These are phyloP conservation scores for Cottus gobio DNA, from an alignment of 2,113 vertebrate species.

Conservation along the genomic window DNA sequence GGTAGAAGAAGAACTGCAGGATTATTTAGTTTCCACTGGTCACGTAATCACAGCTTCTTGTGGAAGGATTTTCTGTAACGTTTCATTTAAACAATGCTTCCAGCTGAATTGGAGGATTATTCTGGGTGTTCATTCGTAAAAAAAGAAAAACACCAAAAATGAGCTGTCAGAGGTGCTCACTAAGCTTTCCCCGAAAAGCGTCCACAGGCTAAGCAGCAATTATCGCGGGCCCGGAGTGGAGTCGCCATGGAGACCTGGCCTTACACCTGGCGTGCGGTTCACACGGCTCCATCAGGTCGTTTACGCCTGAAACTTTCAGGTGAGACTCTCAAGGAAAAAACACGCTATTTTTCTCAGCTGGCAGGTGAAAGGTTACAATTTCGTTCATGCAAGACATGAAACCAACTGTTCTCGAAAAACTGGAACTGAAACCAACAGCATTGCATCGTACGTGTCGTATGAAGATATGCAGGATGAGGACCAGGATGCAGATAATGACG, in stretches of 20 bases:
- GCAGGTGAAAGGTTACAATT: neutral
- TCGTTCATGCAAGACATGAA: neutral
- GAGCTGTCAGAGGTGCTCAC: conserved; percentile 22
- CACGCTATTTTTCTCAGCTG: too few species aligned
- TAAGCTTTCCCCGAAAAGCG: neutral
- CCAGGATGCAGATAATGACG: too few species aligned
- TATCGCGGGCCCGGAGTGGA: too few species aligned
- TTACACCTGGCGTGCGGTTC: neutral
- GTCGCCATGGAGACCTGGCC: conserved; percentile 39
- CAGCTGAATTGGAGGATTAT: neutral
- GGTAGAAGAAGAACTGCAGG: neutral
- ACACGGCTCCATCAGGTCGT: conserved; percentile 2
- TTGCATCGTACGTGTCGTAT: too few species aligned
- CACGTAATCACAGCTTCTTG: neutral
- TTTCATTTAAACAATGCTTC: neutral
- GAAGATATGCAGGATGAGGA: too few species aligned
- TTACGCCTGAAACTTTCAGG: conserved; percentile 21
- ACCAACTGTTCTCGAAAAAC: too few species aligned
- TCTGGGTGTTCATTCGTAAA: neutral
- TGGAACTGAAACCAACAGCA: too few species aligned
- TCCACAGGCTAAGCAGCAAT: conserved; percentile 10
- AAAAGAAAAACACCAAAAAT: neutral
- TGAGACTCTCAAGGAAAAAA: too few species aligned
- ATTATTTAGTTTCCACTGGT: neutral
- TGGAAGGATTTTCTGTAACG: neutral